These are phyloP conservation scores for Melitaea athalia DNA, from an alignment of 2,888 invertebrate species.

Conservation along the genomic window DNA sequence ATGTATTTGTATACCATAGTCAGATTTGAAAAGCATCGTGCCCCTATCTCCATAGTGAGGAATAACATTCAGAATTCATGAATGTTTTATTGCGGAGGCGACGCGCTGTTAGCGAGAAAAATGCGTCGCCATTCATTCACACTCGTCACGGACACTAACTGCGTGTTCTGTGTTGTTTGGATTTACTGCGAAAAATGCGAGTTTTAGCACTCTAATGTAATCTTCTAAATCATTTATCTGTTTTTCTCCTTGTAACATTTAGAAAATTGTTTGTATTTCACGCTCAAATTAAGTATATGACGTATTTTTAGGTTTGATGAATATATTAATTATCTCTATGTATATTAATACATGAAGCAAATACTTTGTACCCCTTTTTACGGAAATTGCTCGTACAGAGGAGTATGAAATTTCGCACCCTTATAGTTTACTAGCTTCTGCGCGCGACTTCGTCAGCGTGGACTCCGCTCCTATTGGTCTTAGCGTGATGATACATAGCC, in stretches of 20 bases:
- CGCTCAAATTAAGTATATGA: not conserved
- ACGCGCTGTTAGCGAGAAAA: constrained; percentile 73
- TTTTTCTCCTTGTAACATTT: not conserved
- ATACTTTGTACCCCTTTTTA: no score
- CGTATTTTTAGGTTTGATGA: no score
- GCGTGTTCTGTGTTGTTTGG: constrained; percentile 73
- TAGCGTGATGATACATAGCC: no score
- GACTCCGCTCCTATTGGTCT: no score
- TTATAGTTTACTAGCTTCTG: no score
- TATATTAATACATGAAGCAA: no score
- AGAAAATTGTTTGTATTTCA: not conserved
- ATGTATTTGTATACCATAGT: no score
- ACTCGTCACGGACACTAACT: constrained; percentile 78
- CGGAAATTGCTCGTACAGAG: no score
- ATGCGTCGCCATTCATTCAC: constrained; percentile 73
- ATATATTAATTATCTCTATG: no score
- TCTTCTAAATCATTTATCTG: constrained; percentile 60
- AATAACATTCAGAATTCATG: constrained; percentile 58
- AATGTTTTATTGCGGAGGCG: constrained; percentile 75
- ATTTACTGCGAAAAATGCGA: constrained; percentile 69
- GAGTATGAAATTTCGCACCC: no score
- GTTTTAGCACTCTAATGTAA: constrained; percentile 59
- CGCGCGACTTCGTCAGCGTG: no score
- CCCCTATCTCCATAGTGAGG: constrained; percentile 7
- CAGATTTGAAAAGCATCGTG: constrained; percentile 12